Evolutionary conservation across 2,113 vertebrate genomes (phyloP).

Genomic region (Globicephala melas): DNA sequence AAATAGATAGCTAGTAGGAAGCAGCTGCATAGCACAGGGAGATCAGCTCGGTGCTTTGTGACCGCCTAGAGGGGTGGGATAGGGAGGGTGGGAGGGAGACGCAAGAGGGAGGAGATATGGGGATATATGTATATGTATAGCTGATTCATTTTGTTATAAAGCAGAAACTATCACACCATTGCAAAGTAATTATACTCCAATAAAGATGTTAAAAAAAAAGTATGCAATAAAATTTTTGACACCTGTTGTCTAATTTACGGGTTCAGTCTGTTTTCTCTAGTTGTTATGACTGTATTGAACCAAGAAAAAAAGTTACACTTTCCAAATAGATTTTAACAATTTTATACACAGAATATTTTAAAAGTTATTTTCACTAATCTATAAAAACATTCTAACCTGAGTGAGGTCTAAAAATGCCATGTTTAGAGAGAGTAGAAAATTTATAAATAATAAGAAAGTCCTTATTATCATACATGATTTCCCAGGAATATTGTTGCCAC

Average conservation of each 20-base stretch:
- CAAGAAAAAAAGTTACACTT: not conserved
- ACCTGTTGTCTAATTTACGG: not conserved
- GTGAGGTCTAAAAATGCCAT: not conserved
- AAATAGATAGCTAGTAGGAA: too few species aligned
- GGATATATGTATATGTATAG: too few species aligned
- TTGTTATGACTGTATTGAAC: not conserved
- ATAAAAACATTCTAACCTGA: not conserved
- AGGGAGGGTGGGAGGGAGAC: too few species aligned
- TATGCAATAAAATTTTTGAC: not conserved
- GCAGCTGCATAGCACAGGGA: too few species aligned
- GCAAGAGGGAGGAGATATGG: too few species aligned
- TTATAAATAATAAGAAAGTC: not conserved
- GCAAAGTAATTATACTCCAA: too few species aligned
- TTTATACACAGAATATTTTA: not conserved
- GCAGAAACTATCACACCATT: too few species aligned
- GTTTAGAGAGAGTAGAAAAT: not conserved
- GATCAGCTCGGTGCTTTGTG: too few species aligned
- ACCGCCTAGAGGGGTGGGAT: too few species aligned
- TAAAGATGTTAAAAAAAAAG: too few species aligned
- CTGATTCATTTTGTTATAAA: too few species aligned
- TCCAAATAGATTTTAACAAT: not conserved
- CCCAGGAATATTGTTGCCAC: not conserved
- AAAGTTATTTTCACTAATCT: conserved; percentile 9
- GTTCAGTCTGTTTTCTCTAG: not conserved
- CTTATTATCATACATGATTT: not conserved